Evolutionary conservation across 2,888 invertebrate species (phyloP).

Genomic region (Phrixothrix hirtus): DNA sequence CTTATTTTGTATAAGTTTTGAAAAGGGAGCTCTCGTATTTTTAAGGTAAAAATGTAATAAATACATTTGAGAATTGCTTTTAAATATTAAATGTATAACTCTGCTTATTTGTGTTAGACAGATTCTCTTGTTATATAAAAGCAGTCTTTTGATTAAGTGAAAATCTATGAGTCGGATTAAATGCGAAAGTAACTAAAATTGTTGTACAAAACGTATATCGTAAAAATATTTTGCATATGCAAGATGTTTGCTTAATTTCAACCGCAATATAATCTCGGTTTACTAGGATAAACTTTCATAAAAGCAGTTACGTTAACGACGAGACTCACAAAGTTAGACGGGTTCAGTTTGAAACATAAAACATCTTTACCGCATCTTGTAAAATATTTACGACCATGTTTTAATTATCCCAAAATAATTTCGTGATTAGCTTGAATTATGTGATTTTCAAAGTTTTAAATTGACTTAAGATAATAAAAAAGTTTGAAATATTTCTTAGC

Average conservation of each 20-base stretch:
- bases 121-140: too few species aligned
- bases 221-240: slow-evolving; percentile 23
- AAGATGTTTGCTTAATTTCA: slow-evolving; percentile 19
- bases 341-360: slow-evolving; percentile 34
- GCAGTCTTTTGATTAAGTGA: too few species aligned
- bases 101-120: too few species aligned
- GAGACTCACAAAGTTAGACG: slow-evolving; percentile 17
- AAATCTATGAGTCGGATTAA: too few species aligned
- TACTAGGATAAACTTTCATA: slow-evolving; percentile 21
- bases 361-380: slow-evolving; percentile 39
- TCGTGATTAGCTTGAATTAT: slow-evolving; percentile 40
- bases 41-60: too few species aligned
- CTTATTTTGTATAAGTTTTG: too few species aligned
- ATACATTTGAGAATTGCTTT: too few species aligned
- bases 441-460: slow-evolving; percentile 30
- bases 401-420: slow-evolving; percentile 42
- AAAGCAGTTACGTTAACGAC: slow-evolving; percentile 25
- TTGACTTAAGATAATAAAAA: slow-evolving; percentile 22
- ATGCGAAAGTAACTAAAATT: too few species aligned
- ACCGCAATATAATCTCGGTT: slow-evolving; percentile 22
- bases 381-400: slow-evolving; percentile 39
- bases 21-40: too few species aligned
- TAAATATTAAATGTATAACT: too few species aligned
- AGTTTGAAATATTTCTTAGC: slow-evolving; percentile 20
- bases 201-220: too few species aligned